Conservation (phyloP, 1,140 invertebrate genomes). For the Anoplophora glabripennis region DNA sequence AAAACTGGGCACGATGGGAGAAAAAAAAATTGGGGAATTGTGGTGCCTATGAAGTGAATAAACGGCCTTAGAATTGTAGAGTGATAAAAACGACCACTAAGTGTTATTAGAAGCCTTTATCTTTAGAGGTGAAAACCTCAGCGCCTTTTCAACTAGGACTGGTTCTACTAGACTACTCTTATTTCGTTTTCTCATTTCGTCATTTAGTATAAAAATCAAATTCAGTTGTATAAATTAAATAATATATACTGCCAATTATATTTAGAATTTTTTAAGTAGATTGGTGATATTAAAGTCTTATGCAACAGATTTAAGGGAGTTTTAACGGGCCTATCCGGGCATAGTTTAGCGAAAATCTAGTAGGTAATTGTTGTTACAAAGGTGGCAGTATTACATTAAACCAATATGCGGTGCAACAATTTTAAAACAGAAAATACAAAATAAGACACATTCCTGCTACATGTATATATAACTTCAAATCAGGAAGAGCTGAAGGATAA, state of each 20-base stretch:
- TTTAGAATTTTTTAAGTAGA: constrained; percentile 39
- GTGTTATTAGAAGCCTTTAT: constrained; percentile 37
- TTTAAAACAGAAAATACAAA: too few species aligned
- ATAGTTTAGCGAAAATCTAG: constrained; percentile 11
- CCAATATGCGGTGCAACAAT: too few species aligned
- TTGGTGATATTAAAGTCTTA: constrained; percentile 48
- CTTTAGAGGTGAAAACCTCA: constrained; percentile 26
- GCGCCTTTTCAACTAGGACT: constrained; percentile 30
- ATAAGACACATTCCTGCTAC: too few species aligned
- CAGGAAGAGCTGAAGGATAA: too few species aligned
- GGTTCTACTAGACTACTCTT: constrained; percentile 6
- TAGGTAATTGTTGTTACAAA: constrained; percentile 1
- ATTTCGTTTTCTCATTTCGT: background rate
- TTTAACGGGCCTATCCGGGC: background rate
- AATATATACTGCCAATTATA: constrained; percentile 49
- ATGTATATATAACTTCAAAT: too few species aligned
- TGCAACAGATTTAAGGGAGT: constrained; percentile 30
- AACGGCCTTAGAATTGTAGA: constrained; percentile 45
- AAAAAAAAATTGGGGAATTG: constrained; percentile 9
- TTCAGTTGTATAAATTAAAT: constrained; percentile 24
- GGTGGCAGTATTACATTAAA: too few species aligned
- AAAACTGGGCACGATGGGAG: constrained; percentile 23
- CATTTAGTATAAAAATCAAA: constrained; percentile 5
- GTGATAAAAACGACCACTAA: constrained; percentile 46
- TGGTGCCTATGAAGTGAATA: constrained; percentile 35